A percentile compares a stretch with the other conserved stretches of the same genome.
Conservation (phyloP, 35 echinoderm and acorn worm genomes). For the Holothuria glaberrima region DNA sequence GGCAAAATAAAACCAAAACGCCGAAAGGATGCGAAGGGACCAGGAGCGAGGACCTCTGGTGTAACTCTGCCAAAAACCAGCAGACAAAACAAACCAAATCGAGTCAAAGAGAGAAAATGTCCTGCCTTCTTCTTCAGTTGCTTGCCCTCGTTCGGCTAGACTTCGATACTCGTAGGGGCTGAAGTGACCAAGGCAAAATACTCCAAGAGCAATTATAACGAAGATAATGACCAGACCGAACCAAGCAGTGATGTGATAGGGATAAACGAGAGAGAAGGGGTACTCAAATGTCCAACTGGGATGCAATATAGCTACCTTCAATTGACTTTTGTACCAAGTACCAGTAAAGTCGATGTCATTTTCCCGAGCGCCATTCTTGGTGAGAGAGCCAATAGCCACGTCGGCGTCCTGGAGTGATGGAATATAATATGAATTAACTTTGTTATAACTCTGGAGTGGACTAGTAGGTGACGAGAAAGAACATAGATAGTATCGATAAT, state of each 20-base stretch:
- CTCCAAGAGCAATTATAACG: slow-evolving; percentile 37
- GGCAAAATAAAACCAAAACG: slow-evolving; percentile 78
- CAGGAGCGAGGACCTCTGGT: slow-evolving; percentile 65
- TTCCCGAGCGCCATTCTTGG: slow-evolving; percentile 63
- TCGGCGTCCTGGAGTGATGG: slow-evolving; percentile 72
- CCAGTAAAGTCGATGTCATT: slow-evolving; percentile 77
- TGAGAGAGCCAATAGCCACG: slow-evolving; percentile 75
- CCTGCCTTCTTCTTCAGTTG: slow-evolving; percentile 47
- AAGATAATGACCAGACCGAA: slow-evolving; percentile 66
- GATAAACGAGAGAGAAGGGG: slow-evolving; percentile 72
- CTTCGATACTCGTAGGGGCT: slow-evolving; percentile 77
- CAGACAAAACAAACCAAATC: slow-evolving; percentile 53
- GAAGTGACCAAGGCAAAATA: slow-evolving; percentile 54
- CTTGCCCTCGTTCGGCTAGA: slow-evolving; percentile 52
- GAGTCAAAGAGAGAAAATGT: slow-evolving; percentile 72
- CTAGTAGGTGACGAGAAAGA: too few relatives aligned
- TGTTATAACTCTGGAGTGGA: too few relatives aligned
- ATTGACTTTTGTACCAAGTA: slow-evolving; percentile 53
- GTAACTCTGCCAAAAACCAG: slow-evolving; percentile 71
- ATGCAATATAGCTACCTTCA: slow-evolving; percentile 72
- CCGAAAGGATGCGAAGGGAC: slow-evolving; percentile 62
- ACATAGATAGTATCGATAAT: too few relatives aligned
- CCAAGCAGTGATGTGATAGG: slow-evolving; percentile 75
- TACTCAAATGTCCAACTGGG: slow-evolving; percentile 74
- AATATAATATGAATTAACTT: neutral